Base-by-base conservation (phyloP, 2,888 invertebrate genomes). In the Hydroisotoma schaefferi region DNA sequence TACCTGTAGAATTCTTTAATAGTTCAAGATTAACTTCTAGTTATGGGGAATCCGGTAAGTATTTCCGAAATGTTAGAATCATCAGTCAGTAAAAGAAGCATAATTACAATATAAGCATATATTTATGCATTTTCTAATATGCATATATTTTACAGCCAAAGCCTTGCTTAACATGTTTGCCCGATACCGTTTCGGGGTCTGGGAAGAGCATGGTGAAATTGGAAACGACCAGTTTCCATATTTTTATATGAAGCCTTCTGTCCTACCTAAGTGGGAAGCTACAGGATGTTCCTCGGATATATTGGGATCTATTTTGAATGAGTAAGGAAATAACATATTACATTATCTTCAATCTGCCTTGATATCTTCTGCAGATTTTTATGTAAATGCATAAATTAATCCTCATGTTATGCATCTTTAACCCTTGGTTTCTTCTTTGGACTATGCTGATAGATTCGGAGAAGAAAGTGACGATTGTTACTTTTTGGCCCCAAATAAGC, bases 151-250 rank as follows among this genome's bases (percentile, higher is more conserved):
- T 55, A 2, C 40, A 69, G 67, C 40, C 3, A 65, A 68, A 61
- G 54, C 63, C 10, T 44, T 69, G 22, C 51, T 65, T 8, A 63
- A 65, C 38, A 29, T 57, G 10, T 68, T 66, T 66, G 69, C 69
- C 4, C 49, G 67, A 12, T 67, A 63, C 26, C 59, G 71, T 12
- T 71, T 47, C 18, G 71, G 71, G 2, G 63, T 66, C 18, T 62
- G 63, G 63, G 71, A 71, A 44, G 71, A 71, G 38, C 67, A 68
- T 44, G 71, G 69, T 20, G 59, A 55, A 43, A 63, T 66, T 22
- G 62, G 61, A 27, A 65, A 69, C 28, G 26, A 51, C 10, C 40
- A 46, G 23, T 69, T 69, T 46, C 71, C 71, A 0, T 71, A 71
- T 43, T 68, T 68, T 44, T 63, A 57, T 46, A 44, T 57, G 12